Conservation (phyloP, 2,113 vertebrate species). For the Tetrax tetrax region DNA sequence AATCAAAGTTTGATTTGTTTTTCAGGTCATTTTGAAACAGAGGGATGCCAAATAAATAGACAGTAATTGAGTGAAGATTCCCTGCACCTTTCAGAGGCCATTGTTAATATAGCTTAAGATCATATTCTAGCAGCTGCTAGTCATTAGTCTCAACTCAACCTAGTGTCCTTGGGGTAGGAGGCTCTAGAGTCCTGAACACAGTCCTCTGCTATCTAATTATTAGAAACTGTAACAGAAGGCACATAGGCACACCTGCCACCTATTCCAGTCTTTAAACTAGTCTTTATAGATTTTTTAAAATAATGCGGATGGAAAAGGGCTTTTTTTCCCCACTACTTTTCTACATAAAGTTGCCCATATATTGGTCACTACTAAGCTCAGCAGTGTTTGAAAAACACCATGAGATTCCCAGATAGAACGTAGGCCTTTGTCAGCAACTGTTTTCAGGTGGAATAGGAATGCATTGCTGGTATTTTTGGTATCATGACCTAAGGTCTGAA, state of each 20-base stretch:
- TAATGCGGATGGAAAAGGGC: neutral
- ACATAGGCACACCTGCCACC: neutral
- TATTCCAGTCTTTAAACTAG: neutral
- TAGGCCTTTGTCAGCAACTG: neutral
- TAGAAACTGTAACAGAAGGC: neutral
- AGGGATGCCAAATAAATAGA: neutral
- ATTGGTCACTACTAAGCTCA: neutral
- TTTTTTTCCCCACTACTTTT: fast-evolving
- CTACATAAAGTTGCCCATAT: neutral
- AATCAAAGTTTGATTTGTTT: neutral
- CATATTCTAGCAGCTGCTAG: neutral
- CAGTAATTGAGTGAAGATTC: neutral
- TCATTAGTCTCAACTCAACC: neutral
- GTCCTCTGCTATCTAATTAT: neutral
- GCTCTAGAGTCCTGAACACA: fast-evolving
- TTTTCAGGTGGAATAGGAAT: neutral
- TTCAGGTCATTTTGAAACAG: neutral
- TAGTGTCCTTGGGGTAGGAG: neutral
- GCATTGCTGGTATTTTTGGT: neutral
- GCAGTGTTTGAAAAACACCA: neutral
- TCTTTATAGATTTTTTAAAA: neutral
- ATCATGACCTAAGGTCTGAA: neutral
- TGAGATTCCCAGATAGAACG: neutral
- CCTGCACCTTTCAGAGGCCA: neutral
- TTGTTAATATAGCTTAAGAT: neutral